Evolutionary conservation across 2,797 vertebrate genomes (phyloP).

Genomic region (Remorina albescens): DNA sequence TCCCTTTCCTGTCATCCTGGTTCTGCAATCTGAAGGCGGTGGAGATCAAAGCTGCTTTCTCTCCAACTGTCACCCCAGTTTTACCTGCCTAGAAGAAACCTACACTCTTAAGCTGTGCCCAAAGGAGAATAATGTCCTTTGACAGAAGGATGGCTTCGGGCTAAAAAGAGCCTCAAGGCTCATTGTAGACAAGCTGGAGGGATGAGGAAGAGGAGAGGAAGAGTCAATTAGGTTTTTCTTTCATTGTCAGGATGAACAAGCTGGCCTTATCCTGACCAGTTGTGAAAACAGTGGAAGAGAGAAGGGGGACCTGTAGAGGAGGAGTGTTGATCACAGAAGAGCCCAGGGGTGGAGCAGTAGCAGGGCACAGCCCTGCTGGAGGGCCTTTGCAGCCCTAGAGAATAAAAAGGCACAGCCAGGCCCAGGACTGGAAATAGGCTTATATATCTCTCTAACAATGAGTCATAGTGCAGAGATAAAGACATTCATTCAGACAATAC

Average conservation of each 20-base stretch:
- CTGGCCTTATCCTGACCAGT: conserved; percentile 57
- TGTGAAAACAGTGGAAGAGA: conserved; percentile 49
- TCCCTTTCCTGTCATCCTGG: conserved; percentile 79
- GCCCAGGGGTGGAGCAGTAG: conserved; percentile 58
- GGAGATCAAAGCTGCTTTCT: conserved; percentile 80
- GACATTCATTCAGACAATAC: conserved; percentile 60
- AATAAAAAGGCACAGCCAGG: conserved; percentile 40
- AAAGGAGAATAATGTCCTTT: conserved; percentile 81
- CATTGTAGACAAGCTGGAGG: conserved; percentile 73
- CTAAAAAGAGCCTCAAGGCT: conserved; percentile 78
- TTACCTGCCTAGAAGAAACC: conserved; percentile 78
- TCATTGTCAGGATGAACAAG: conserved; percentile 73
- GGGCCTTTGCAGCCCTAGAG: conserved; percentile 48
- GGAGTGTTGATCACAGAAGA: conserved; percentile 67
- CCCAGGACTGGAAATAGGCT: conserved; percentile 39
- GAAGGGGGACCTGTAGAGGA: conserved; percentile 29
- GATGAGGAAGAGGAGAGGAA: conserved; percentile 69
- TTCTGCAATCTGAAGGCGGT: conserved; percentile 69
- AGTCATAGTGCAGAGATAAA: conserved; percentile 59
- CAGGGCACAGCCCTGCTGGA: conserved; percentile 50
- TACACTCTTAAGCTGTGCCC: conserved; percentile 79
- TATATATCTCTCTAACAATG: conserved; percentile 57
- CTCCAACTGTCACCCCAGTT: conserved; percentile 76
- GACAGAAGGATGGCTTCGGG: conserved; percentile 75
- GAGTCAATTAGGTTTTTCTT: conserved; percentile 80